Conservation (phyloP, 2,888 invertebrate species). For the Sarcophaga rosellei region DNA sequence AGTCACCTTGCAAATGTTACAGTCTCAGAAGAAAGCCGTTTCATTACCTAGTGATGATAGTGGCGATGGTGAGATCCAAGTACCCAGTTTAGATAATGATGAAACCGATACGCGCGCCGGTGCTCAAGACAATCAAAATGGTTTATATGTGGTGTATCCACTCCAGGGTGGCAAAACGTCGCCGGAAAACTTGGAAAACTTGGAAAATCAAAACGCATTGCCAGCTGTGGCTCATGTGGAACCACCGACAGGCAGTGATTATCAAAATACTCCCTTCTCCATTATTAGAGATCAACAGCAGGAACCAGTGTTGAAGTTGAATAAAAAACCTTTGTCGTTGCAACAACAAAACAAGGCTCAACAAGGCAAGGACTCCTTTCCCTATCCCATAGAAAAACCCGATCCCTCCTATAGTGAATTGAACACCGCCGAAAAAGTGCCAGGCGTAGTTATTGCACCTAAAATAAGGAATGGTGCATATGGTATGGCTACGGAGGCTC, state of each 20-base stretch:
- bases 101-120: slow-evolving; percentile 58
- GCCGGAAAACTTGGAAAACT: slow-evolving; percentile 46
- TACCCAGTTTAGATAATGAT: slow-evolving; percentile 72
- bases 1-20: slow-evolving; percentile 87
- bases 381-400: slow-evolving; percentile 85
- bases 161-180: slow-evolving; percentile 63
- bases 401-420: slow-evolving; percentile 81
- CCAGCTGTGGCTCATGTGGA: slow-evolving; percentile 72
- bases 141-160: slow-evolving; percentile 75
- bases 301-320: slow-evolving; percentile 81
- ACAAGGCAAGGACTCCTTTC: slow-evolving; percentile 83
- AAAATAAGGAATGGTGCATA: slow-evolving; percentile 80
- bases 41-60: slow-evolving; percentile 77
- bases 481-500: slow-evolving; percentile 82
- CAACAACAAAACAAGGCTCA: slow-evolving; percentile 73
- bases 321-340: slow-evolving; percentile 78
- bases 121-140: slow-evolving; percentile 68
- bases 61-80: slow-evolving; percentile 75
- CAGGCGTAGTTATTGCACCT: slow-evolving; percentile 80
- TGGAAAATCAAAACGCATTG: slow-evolving; percentile 69
- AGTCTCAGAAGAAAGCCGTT: slow-evolving; percentile 81
- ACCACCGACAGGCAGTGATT: slow-evolving; percentile 75
- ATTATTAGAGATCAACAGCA: slow-evolving; percentile 81
- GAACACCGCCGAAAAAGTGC: slow-evolving; percentile 73
- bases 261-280: slow-evolving; percentile 81